Conservation (phyloP, 2,113 vertebrate genomes). For the Shinisaurus crocodilurus region DNA sequence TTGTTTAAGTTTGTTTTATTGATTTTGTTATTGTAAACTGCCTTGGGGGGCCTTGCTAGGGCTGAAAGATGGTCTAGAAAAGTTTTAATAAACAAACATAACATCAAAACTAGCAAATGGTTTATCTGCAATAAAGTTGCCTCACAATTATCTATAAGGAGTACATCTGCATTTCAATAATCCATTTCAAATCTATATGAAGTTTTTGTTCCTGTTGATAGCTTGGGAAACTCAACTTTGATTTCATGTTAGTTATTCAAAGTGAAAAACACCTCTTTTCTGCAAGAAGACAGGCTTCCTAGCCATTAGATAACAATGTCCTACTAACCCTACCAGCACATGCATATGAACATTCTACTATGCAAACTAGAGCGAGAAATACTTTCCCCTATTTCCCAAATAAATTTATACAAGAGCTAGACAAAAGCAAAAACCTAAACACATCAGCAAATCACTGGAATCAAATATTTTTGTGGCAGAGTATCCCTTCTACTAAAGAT, state of each 20-base stretch:
- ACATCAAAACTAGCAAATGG: neutral
- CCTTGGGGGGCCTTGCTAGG: neutral
- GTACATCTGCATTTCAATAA: fast-evolving
- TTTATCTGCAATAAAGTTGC: neutral
- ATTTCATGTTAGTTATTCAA: neutral
- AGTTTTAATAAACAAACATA: neutral
- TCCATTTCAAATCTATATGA: conserved; percentile 1
- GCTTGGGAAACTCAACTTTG: neutral
- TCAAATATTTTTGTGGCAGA: conserved; percentile 11
- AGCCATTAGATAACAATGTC: conserved; percentile 21
- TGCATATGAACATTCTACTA: neutral
- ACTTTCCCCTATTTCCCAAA: conserved; percentile 41
- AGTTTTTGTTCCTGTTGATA: neutral
- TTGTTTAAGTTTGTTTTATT: neutral
- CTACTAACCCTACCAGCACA: conserved; percentile 54
- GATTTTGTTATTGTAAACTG: neutral
- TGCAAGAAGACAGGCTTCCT: neutral
- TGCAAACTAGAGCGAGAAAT: conserved; percentile 37
- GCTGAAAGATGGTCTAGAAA: neutral
- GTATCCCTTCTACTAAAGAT: conserved; percentile 29
- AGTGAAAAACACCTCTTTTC: conserved; percentile 1
- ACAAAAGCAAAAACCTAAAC: conserved; percentile 46
- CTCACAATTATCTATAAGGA: conserved; percentile 13
- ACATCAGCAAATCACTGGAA: conserved; percentile 28
- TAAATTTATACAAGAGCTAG: conserved; percentile 20